phyloP scores from a whole-genome alignment of 2,888 invertebrate genomes.

The Torymus tubicola region DNA sequence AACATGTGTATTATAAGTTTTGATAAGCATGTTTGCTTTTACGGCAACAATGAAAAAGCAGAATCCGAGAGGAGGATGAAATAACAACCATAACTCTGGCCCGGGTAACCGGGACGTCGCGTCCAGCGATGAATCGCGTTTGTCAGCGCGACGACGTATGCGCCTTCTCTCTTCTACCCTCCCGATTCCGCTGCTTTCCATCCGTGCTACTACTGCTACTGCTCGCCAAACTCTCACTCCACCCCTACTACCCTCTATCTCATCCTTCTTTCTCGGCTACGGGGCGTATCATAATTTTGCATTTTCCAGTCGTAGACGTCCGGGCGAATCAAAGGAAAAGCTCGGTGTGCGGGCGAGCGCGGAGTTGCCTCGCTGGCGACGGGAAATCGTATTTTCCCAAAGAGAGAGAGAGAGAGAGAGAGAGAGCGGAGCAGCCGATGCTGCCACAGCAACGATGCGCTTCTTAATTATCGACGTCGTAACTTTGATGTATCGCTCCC shows the following conservation, averaged over 20 bases:
- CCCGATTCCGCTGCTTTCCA: conserved; percentile 47
- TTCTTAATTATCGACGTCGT: conserved; percentile 25
- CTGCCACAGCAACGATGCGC: not conserved
- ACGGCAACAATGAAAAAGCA: not conserved
- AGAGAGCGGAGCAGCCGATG: not conserved
- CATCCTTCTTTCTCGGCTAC: conserved; percentile 50
- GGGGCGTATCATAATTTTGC: conserved; percentile 66
- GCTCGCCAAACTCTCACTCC: conserved; percentile 35
- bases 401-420: no score
- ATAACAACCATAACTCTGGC: conserved; percentile 59
- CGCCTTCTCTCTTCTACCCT: conserved; percentile 59
- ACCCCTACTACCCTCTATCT: not conserved
- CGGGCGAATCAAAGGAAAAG: conserved; percentile 63
- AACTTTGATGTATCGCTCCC: conserved; percentile 12
- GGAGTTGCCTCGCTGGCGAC: not conserved
- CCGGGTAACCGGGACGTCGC: conserved; percentile 59
- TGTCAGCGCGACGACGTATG: conserved; percentile 61
- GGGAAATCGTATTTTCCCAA: not conserved
- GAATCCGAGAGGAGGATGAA: not conserved
- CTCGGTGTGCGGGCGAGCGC: not conserved
- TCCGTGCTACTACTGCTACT: conserved; percentile 23
- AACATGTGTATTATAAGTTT: no score
- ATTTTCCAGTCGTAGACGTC: conserved; percentile 61
- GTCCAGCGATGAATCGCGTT: conserved; percentile 62
- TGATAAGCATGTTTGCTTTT: no score